Percentiles rank a stretch among this genome's conserved stretches.
Conservation (phyloP, 2,888 invertebrate species). For the Nasonovia ribisnigri region DNA sequence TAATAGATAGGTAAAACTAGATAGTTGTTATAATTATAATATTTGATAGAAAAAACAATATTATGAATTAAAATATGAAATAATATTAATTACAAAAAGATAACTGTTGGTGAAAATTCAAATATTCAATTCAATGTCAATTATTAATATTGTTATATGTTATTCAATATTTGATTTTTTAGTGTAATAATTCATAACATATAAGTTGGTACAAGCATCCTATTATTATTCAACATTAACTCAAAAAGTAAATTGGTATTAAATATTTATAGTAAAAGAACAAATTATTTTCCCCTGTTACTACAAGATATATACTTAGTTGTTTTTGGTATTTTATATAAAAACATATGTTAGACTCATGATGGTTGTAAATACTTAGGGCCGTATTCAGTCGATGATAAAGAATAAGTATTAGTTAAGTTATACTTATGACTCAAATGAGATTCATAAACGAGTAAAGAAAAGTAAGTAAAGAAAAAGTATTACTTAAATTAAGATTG, state of each 20-base stretch:
- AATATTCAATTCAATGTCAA: too few species aligned
- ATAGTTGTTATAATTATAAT: too few species aligned
- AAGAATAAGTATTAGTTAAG: too few species aligned
- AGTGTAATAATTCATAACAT: not conserved
- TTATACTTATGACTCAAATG: too few species aligned
- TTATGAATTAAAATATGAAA: not conserved
- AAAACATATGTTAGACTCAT: not conserved
- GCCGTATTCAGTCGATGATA: too few species aligned
- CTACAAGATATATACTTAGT: not conserved
- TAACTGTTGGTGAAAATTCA: not conserved
- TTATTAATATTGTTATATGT: not conserved
- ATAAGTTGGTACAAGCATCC: not conserved
- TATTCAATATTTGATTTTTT: not conserved
- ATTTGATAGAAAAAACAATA: not conserved
- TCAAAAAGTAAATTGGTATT: not conserved
- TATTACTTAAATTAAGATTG: too few species aligned
- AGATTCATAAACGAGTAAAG: too few species aligned
- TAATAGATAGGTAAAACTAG: not conserved
- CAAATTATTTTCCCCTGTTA: not conserved
- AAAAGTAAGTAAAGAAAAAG: too few species aligned
- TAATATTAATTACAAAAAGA: not conserved
- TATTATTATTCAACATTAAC: not conserved
- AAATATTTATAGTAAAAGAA: not conserved
- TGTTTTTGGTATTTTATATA: not conserved
- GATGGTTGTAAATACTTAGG: not conserved